Percentiles rank a stretch among this genome's conserved stretches.
These are phyloP conservation scores for Myrmophylax atrothorax DNA, from an alignment of 2,113 vertebrate species.

Conservation along the genomic window DNA sequence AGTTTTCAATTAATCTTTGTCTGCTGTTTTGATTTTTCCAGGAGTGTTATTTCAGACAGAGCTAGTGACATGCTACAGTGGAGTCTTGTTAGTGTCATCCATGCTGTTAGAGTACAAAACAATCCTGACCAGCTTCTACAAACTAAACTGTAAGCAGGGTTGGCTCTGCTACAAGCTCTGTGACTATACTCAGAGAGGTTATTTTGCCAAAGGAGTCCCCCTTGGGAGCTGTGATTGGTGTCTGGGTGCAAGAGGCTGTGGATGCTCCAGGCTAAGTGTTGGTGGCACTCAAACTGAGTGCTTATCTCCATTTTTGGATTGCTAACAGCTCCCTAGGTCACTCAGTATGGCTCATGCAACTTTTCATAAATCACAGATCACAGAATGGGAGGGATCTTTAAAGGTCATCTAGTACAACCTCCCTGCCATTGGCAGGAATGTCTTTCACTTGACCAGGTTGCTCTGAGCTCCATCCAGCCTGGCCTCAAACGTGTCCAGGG, in stretches of 20 bases:
- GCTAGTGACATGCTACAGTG: background rate
- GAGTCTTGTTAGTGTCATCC: background rate
- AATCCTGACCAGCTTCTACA: background rate
- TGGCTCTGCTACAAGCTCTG: background rate
- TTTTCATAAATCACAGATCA: background rate
- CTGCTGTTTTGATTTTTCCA: background rate
- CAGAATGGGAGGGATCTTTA: background rate
- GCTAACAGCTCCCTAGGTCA: background rate
- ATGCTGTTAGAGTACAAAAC: background rate
- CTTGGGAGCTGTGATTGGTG: background rate
- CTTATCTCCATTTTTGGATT: background rate
- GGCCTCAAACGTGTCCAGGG: background rate
- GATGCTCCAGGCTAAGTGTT: background rate
- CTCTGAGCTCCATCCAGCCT: fast-evolving
- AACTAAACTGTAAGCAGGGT: background rate
- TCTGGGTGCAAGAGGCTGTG: background rate
- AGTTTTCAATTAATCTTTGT: background rate
- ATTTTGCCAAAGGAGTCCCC: background rate
- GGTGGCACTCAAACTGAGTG: background rate
- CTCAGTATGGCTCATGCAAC: background rate
- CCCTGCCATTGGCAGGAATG: background rate
- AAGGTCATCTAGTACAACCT: background rate
- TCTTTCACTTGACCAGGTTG: background rate
- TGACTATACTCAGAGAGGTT: background rate
- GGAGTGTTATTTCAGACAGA: background rate